phyloP scores from a whole-genome alignment of 2,113 vertebrate species.

The Rhabdornis inornatus region DNA sequence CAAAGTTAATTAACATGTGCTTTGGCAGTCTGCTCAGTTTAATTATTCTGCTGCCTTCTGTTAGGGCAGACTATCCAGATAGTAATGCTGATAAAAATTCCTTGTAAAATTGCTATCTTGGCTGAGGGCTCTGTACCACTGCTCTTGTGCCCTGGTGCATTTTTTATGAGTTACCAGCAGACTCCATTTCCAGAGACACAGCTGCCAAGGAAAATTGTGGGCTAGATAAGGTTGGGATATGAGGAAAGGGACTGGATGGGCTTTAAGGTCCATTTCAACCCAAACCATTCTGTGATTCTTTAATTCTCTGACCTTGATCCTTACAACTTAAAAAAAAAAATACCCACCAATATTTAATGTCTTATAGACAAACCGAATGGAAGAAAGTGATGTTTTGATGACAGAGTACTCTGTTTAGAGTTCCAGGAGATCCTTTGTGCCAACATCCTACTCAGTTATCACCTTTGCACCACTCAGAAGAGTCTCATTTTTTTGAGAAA shows the following conservation, averaged over 20 bases:
- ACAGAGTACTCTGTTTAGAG: background rate
- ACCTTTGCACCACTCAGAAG: background rate
- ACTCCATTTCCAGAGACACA: background rate
- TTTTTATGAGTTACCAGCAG: background rate
- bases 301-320: background rate
- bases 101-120: background rate
- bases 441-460: background rate
- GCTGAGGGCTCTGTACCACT: background rate
- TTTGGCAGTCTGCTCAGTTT: conserved; percentile 12
- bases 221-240: background rate
- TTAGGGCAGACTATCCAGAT: background rate
- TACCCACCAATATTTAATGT: accelerated
- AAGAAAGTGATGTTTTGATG: background rate
- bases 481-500: background rate
- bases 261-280: background rate
- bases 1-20: conserved; percentile 35
- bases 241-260: background rate
- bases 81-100: background rate
- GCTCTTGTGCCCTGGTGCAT: background rate
- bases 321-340: background rate
- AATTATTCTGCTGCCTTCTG: conserved; percentile 34
- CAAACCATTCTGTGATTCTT: background rate
- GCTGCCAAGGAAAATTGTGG: background rate
- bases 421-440: background rate
- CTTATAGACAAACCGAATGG: background rate